These are phyloP conservation scores for Campoletis sonorensis DNA, from an alignment of 1,140 invertebrate genomes.

Conservation along the genomic window DNA sequence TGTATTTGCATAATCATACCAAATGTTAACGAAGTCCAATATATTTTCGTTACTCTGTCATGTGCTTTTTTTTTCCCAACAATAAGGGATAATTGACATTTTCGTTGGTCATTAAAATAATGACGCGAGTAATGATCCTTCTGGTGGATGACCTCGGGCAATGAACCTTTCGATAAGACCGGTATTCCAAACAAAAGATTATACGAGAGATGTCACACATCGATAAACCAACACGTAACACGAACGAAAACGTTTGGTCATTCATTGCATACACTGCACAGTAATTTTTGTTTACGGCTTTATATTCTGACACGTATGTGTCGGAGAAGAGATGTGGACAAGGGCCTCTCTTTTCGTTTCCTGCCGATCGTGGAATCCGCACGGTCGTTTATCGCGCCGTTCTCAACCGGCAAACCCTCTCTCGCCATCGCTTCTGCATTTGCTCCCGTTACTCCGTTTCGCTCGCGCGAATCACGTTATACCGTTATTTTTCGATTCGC, in stretches of 20 bases:
- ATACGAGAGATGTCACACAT: background rate
- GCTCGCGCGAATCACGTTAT: slow-evolving; percentile 27
- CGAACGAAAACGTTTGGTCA: background rate
- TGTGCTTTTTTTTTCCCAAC: background rate
- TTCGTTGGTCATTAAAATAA: background rate
- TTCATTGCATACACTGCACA: background rate
- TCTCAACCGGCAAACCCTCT: background rate
- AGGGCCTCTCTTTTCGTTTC: slow-evolving; percentile 28
- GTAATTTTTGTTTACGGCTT: slow-evolving; percentile 19
- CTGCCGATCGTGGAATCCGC: slow-evolving; percentile 29
- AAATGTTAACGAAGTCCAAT: too few species aligned
- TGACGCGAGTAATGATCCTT: background rate
- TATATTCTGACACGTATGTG: slow-evolving; percentile 4
- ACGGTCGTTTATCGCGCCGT: slow-evolving; percentile 11
- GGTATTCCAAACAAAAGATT: background rate
- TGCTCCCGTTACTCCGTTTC: slow-evolving; percentile 42
- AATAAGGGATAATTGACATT: background rate
- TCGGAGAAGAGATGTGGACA: background rate
- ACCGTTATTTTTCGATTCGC: slow-evolving; percentile 39
- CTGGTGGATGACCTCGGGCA: background rate
- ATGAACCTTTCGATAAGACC: slow-evolving; percentile 3
- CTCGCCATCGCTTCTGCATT: slow-evolving; percentile 1
- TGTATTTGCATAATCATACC: too few species aligned
- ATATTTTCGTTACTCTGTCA: too few species aligned
- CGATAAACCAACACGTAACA: background rate